A percentile compares a stretch with the other conserved stretches of the same genome.
phyloP scores from a whole-genome alignment of 2,113 vertebrate genomes.

The Pomatostomus ruficeps region DNA sequence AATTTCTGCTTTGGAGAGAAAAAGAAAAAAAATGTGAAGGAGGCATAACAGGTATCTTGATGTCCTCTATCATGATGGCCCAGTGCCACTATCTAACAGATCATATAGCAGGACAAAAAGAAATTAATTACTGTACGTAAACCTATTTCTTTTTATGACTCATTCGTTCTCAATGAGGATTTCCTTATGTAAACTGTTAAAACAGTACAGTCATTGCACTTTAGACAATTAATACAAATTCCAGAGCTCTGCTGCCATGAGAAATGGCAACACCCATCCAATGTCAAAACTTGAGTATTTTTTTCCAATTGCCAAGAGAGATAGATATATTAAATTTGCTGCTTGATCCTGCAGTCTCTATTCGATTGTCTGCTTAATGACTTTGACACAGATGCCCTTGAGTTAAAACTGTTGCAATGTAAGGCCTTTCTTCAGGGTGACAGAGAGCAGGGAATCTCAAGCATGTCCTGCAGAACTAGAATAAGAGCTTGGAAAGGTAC shows the following conservation, averaged over 20 bases:
- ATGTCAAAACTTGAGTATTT: constrained; percentile 15
- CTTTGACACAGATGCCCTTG: background rate
- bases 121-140: constrained; percentile 48
- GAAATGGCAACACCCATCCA: background rate
- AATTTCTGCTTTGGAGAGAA: background rate
- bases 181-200: background rate
- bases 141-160: constrained; percentile 47
- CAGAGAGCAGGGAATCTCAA: background rate
- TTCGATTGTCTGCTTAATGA: background rate
- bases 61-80: background rate
- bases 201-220: constrained; percentile 19
- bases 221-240: constrained; percentile 28
- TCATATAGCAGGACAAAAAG: constrained; percentile 43
- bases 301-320: background rate
- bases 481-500: background rate
- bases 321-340: background rate
- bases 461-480: background rate
- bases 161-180: constrained; percentile 16
- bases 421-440: background rate
- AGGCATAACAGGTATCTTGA: background rate
- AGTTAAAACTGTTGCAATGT: background rate
- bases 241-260: background rate
- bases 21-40: background rate
- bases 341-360: background rate
- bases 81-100: background rate